These are phyloP conservation scores for Chloromyia formosa DNA, from an alignment of 2,888 invertebrate genomes.

Conservation along the genomic window DNA sequence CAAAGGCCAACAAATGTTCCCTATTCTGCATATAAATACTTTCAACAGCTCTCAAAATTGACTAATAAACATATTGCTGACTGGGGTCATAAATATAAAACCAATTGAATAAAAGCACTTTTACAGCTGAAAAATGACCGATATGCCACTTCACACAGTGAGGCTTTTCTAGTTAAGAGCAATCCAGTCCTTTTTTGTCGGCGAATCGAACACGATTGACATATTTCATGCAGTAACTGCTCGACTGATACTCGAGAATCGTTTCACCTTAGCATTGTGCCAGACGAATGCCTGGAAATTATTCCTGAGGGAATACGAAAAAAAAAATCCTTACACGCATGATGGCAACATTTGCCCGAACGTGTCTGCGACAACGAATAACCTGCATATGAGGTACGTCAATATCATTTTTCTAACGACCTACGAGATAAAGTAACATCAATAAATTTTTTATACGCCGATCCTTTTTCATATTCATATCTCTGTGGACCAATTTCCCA, in stretches of 20 bases:
- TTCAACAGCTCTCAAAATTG: neutral
- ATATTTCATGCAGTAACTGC: neutral
- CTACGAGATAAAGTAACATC: constrained; percentile 14
- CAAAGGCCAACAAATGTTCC: too few relatives aligned
- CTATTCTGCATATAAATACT: too few relatives aligned
- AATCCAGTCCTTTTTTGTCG: neutral
- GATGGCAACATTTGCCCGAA: neutral
- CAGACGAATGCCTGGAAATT: neutral
- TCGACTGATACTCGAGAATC: neutral
- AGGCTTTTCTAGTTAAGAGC: neutral
- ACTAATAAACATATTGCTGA: neutral
- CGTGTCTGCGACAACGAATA: neutral
- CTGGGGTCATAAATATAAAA: neutral
- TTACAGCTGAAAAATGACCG: neutral
- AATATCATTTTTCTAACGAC: constrained; percentile 9
- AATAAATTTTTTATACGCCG: constrained; percentile 8
- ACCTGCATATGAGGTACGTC: neutral
- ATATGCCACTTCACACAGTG: neutral
- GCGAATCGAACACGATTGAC: constrained; percentile 1
- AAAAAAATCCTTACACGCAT: neutral
- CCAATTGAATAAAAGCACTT: neutral
- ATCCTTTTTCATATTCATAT: constrained; percentile 22
- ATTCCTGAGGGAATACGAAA: constrained; percentile 4
- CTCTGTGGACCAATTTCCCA: constrained; percentile 10
- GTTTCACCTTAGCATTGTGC: neutral